Evolutionary conservation across 2,113 vertebrate genomes (phyloP).

Genomic region (Scartelaos histophorus): DNA sequence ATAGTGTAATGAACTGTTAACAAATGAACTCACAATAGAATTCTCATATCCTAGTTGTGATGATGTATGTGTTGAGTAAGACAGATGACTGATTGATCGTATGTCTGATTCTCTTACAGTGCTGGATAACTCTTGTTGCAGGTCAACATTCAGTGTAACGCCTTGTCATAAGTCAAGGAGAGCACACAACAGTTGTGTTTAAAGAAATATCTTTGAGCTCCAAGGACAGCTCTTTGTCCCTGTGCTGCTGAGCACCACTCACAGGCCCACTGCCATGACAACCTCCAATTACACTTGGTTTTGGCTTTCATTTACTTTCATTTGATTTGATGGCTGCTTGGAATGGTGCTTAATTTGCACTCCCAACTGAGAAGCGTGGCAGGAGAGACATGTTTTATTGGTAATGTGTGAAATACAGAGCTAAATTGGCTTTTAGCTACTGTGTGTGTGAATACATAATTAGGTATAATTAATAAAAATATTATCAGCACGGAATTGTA

Average conservation of each 20-base stretch:
- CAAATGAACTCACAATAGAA: no score
- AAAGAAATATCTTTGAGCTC: neutral
- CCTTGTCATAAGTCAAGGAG: neutral
- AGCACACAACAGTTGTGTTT: neutral
- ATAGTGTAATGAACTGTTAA: no score
- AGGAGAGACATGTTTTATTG: slow-evolving; percentile 4
- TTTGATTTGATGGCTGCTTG: slow-evolving; percentile 2
- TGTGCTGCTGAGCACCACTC: neutral
- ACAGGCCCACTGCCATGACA: slow-evolving; percentile 8
- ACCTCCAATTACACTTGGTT: neutral
- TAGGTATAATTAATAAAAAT: neutral
- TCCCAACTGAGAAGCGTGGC: slow-evolving; percentile 3
- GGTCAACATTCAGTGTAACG: neutral
- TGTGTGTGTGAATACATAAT: slow-evolving; percentile 1
- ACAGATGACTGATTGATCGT: neutral
- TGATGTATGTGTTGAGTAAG: no score
- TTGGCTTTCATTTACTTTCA: slow-evolving; percentile 8
- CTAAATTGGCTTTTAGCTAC: slow-evolving; percentile 6
- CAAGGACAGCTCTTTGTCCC: slow-evolving; percentile 2
- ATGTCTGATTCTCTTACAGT: neutral
- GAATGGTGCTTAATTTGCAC: slow-evolving; percentile 3
- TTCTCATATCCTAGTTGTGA: no score
- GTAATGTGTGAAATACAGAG: slow-evolving; percentile 3
- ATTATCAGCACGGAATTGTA: neutral
- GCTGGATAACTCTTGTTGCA: neutral